Percentiles rank a stretch among this genome's conserved stretches.
Conservation (phyloP, 2,888 invertebrate genomes). For the Dicycla oo region DNA sequence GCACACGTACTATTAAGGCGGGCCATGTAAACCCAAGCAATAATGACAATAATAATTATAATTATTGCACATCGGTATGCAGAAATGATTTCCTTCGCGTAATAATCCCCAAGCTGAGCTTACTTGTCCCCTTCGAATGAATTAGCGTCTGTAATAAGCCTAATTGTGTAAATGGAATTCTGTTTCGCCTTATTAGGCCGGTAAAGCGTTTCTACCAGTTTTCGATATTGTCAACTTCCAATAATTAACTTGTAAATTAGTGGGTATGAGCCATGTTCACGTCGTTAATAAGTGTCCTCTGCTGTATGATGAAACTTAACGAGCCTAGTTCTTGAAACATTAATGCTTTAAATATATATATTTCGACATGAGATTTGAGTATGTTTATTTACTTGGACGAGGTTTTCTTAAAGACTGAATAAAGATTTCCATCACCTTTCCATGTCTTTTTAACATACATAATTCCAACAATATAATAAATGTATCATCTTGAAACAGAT, state of each 20-base stretch:
- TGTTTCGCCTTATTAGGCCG: conserved; percentile 72
- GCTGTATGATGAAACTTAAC: conserved; percentile 59
- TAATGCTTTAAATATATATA: conserved; percentile 52
- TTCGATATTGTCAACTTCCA: conserved; percentile 69
- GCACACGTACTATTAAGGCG: conserved; percentile 69
- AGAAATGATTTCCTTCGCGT: conserved; percentile 79
- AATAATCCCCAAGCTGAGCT: conserved; percentile 76
- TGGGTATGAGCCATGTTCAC: conserved; percentile 59
- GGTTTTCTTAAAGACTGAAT: neutral
- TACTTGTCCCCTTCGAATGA: conserved; percentile 83
- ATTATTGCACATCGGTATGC: conserved; percentile 80
- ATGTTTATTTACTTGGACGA: conserved; percentile 50
- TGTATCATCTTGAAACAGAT: conserved; percentile 20
- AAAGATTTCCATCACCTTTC: conserved; percentile 4
- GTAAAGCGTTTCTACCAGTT: conserved; percentile 68
- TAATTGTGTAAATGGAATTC: conserved; percentile 84
- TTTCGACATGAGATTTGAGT: conserved; percentile 39
- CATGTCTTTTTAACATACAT: neutral
- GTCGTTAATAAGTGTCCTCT: conserved; percentile 58
- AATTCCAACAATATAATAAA: conserved; percentile 3
- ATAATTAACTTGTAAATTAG: conserved; percentile 69
- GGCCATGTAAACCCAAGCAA: conserved; percentile 73
- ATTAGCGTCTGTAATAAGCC: conserved; percentile 81
- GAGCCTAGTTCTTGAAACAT: conserved; percentile 55
- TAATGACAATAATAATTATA: conserved; percentile 78